These are phyloP conservation scores for Drosophila lacicola DNA, from an alignment of 2,888 invertebrate genomes.

Conservation along the genomic window DNA sequence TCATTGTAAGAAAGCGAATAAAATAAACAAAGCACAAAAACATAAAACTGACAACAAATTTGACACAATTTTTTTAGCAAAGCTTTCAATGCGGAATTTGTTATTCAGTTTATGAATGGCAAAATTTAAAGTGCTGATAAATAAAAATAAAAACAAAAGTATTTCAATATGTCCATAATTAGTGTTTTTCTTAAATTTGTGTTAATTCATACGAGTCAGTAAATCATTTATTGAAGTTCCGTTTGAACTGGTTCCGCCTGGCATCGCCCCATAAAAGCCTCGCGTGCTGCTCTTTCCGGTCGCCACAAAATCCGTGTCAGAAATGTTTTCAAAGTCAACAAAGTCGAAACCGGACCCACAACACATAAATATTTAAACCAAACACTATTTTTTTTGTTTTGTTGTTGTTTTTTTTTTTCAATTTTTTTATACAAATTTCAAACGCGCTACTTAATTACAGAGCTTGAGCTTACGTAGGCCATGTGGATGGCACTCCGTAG, in stretches of 20 bases:
- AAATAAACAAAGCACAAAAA: constrained; percentile 24
- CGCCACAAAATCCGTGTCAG: constrained; percentile 47
- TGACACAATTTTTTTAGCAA: constrained; percentile 28
- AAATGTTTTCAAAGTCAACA: constrained; percentile 48
- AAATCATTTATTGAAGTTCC: constrained; percentile 6
- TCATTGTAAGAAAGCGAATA: constrained; percentile 27
- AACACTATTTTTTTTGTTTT: constrained; percentile 7
- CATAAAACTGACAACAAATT: constrained; percentile 32
- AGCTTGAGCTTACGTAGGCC: constrained; percentile 47
- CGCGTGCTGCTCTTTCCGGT: constrained; percentile 67
- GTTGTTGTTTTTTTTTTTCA: constrained; percentile 32
- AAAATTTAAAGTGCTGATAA: not conserved
- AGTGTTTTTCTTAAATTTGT: not conserved
- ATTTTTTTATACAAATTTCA: constrained; percentile 43
- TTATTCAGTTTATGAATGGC: constrained; percentile 19
- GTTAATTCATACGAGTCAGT: not conserved
- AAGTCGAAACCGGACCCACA: constrained; percentile 54
- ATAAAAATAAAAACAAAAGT: not conserved
- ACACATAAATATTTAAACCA: constrained; percentile 59
- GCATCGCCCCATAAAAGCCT: constrained; percentile 22
- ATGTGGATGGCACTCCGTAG: constrained; percentile 27
- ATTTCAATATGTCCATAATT: not conserved
- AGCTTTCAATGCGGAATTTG: constrained; percentile 14
- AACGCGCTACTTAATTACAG: constrained; percentile 66
- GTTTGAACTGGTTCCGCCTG: constrained; percentile 47